These are phyloP conservation scores for Clupea harengus DNA, from an alignment of 2,113 vertebrate genomes.

Conservation along the genomic window DNA sequence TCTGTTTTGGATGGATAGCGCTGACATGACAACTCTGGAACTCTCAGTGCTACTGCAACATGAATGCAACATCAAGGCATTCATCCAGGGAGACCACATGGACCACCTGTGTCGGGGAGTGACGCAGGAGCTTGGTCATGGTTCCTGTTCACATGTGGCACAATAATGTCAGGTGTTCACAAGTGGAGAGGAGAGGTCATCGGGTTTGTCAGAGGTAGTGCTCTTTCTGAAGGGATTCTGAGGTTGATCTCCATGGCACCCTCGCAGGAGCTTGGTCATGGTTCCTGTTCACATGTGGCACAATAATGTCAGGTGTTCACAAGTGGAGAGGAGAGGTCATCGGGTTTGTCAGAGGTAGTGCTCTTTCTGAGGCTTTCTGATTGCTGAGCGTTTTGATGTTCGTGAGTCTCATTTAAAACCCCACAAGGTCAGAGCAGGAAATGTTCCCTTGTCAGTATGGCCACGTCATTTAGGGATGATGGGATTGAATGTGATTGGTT, in stretches of 20 bases:
- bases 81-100: conserved; percentile 47
- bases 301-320: neutral
- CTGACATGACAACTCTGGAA: conserved; percentile 60
- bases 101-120: conserved; percentile 29
- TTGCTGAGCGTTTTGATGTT: neutral
- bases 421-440: neutral
- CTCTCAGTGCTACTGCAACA: conserved; percentile 43
- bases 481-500: neutral
- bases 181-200: neutral
- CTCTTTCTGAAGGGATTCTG: neutral
- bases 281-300: neutral
- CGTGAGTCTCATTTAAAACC: neutral
- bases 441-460: neutral
- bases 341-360: too few species aligned
- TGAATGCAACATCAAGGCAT: conserved; percentile 48
- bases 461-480: neutral
- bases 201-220: neutral
- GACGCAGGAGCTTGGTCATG: neutral
- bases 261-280: neutral
- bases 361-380: too few species aligned
- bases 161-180: neutral
- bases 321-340: too few species aligned
- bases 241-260: neutral
- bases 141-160: neutral
- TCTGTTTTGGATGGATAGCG: conserved; percentile 48